Base-by-base conservation (phyloP, 2,888 invertebrate genomes). In the Ectropis crepuscularia region DNA sequence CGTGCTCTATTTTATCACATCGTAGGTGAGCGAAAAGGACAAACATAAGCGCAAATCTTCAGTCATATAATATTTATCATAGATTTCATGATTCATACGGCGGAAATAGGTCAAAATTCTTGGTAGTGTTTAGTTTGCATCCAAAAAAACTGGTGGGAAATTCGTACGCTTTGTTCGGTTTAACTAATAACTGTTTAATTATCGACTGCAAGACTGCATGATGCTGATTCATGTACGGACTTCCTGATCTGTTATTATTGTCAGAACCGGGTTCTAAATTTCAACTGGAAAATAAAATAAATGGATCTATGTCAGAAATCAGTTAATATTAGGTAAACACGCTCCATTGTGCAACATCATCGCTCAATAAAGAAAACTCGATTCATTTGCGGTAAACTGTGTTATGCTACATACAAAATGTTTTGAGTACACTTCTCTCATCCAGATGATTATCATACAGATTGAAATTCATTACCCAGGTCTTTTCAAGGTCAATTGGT, bases 71-170 rank as follows among this genome's bases (percentile, higher is more conserved):
- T 41, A 41, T 9, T 41, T 6, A 9, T 41, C 9, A 16, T 9
- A 6, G 5, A 12, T 53, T 6, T 37, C 11, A 39, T 43, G 16
- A 51, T 55, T 43, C 58, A 54, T 62, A 55, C 37, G 11, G 36
- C 61, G 69, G 69, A 69, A 69, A 65, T 53, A 12, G 46, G 48
- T 47, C 49, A 53, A 64, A 59, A 53, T 61, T 63, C 53, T 45
- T 41, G 46, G 58, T 46, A 57, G 62, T 49, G n/a, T 53, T 16
- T 42, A 38, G 16, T 51, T 39, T 46, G 55, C 12, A 57, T 47
- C 38, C 6, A 43, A n/a, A 53, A 57, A 62, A 62, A 62, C 46
- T 37, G 43, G 57, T 63, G 62, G 62, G 62, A 63, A 62, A n/a
- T 28, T 62, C 5, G 28, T 42, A 46, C 42, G 62, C 57, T 57